Evolutionary conservation across 2,888 invertebrate species (phyloP), one percentile per base, ranked within the genome.

Genomic region (Hyposoter didymator): DNA sequence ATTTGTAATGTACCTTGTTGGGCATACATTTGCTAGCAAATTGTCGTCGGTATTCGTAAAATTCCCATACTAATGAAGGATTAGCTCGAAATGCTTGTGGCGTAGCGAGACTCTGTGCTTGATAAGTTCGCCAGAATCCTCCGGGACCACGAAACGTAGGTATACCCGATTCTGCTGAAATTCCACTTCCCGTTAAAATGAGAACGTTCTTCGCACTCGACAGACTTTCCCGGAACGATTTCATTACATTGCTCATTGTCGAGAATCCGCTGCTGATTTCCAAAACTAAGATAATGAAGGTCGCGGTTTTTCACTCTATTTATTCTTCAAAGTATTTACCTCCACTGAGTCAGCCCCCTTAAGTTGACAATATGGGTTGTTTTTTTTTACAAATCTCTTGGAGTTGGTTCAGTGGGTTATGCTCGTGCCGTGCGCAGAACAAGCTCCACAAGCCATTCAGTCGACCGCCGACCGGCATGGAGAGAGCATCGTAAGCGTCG

Each of bases 51-150:
- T 98, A 97, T 91, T 98, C 97, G 92, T 98, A 98, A 94, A 98
- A 98, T 93, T 98, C 98, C 98, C 98, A 98, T 43, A 98, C 98
- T 43, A 98, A 94, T 39, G 97, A 96, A 0, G 98, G 98, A 91
- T 96, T 96, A 5, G 94, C 94, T 78, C 93, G 93, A 92, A 98
- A 98, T 0, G 97, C 97, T 90, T 95, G 94, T 35, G 96, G 97
- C 17, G 96, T 96, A 0, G 96, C 97, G 69, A 97, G 93, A 87
- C 95, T 94, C 59, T 96, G 95, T 0, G 97, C 96, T 87, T 95
- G 95, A 93, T 97, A 97, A 89, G 95, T 96, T 89, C 98, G 95
- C 98, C 98, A 98, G 84, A 96, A 95, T 0, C 98, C 98, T 19
- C 97, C 97, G 22, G 96, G 95, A 17, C 98, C 98, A 86, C 98